phyloP scores from a whole-genome alignment of 2,113 vertebrate genomes.

The Tapirus terrestris region DNA sequence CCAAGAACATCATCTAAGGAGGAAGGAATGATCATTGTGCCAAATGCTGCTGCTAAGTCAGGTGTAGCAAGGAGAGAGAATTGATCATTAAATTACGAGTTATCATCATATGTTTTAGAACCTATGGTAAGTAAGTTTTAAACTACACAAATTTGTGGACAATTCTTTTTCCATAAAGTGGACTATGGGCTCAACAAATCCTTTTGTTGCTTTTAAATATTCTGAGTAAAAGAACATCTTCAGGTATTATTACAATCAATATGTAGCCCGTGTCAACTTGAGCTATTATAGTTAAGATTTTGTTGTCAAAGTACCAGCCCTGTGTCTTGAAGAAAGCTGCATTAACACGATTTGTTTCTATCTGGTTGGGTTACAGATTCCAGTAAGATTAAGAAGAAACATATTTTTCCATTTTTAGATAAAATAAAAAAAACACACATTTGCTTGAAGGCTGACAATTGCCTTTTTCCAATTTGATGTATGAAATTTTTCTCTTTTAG shows the following conservation, averaged over 20 bases:
- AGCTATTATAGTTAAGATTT: neutral
- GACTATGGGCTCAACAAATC: neutral
- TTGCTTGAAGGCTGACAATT: neutral
- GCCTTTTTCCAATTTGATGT: neutral
- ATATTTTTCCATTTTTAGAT: neutral
- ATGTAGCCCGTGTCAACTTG: neutral
- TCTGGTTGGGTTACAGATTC: neutral
- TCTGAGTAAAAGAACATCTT: neutral
- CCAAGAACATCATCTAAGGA: neutral
- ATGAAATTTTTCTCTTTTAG: neutral
- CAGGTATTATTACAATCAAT: neutral
- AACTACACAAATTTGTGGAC: neutral
- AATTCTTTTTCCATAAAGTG: neutral
- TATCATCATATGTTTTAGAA: neutral
- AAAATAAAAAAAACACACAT: neutral
- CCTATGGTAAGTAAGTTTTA: neutral
- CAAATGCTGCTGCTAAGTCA: neutral
- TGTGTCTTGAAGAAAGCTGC: neutral
- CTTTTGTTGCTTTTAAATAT: neutral
- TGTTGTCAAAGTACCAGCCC: neutral
- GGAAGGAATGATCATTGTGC: neutral
- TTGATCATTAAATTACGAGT: neutral
- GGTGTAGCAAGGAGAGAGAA: neutral
- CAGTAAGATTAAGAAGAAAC: neutral
- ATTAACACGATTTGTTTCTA: neutral